A percentile compares a stretch with the other conserved stretches of the same genome.
Conservation (phyloP, 2,888 invertebrate genomes). For the Pyrochroa serraticornis region DNA sequence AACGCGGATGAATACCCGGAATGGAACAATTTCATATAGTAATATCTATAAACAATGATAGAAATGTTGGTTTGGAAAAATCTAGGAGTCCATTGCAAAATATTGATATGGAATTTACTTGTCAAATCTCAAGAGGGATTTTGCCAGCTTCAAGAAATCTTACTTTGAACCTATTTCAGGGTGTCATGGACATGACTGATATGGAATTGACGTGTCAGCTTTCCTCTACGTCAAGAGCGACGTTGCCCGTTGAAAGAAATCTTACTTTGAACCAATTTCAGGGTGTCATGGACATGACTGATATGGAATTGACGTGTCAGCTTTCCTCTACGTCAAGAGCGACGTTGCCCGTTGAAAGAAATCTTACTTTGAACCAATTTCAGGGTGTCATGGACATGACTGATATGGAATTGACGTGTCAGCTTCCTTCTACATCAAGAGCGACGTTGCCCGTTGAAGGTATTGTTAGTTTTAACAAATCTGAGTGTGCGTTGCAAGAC, state of each 20-base stretch:
- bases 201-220: conserved; percentile 20
- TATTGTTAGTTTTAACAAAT: not conserved
- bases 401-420: conserved; percentile 19
- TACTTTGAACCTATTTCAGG: too few relatives aligned
- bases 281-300: not conserved
- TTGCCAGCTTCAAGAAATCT: not conserved
- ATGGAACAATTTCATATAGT: too few relatives aligned
- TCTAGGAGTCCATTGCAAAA: not conserved
- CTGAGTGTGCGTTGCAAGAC: not conserved
- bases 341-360: not conserved
- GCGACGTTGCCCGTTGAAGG: too few relatives aligned
- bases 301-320: conserved; percentile 28
- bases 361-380: not conserved
- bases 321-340: not conserved
- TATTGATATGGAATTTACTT: conserved; percentile 24
- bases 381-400: not conserved
- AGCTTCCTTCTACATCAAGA: not conserved
- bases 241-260: too few relatives aligned
- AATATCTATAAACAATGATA: too few relatives aligned
- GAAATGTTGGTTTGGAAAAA: not conserved
- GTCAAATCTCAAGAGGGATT: conserved; percentile 2
- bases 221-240: too few relatives aligned
- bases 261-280: not conserved
- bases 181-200: not conserved
- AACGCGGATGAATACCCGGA: too few relatives aligned